These are phyloP conservation scores for Tachycineta bicolor DNA, from an alignment of 2,113 vertebrate species.

Conservation along the genomic window DNA sequence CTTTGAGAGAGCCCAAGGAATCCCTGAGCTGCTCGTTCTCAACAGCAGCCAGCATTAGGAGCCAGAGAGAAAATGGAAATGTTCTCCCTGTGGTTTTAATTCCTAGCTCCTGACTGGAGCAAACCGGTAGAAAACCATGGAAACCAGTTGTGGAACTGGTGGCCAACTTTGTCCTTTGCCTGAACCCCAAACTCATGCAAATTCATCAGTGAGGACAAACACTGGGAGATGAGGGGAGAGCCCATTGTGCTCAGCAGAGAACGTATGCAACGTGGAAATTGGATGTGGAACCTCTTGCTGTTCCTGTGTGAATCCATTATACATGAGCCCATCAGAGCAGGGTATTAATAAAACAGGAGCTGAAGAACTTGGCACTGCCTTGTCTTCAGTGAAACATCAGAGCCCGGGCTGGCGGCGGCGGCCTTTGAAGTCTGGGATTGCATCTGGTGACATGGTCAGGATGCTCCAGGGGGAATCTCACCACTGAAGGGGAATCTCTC, in stretches of 20 bases:
- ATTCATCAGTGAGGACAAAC: neutral
- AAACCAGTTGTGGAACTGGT: neutral
- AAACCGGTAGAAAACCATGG: neutral
- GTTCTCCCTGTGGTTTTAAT: neutral
- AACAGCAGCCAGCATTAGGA: neutral
- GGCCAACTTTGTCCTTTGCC: neutral
- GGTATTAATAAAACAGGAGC: slow-evolving; percentile 79
- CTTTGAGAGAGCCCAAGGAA: neutral
- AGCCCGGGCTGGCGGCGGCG: neutral
- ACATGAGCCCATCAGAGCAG: slow-evolving; percentile 58
- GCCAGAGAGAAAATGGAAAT: neutral
- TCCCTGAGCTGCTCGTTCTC: neutral
- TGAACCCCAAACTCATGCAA: neutral
- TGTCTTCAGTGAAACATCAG: slow-evolving; percentile 16
- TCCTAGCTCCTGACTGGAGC: neutral
- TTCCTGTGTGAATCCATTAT: slow-evolving; percentile 74
- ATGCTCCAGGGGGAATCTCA: neutral
- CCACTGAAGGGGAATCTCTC: neutral
- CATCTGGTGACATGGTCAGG: neutral
- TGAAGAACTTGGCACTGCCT: slow-evolving; percentile 54
- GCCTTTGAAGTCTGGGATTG: slow-evolving; percentile 17
- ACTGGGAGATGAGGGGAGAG: neutral
- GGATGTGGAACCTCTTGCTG: slow-evolving; percentile 38
- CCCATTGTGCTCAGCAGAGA: neutral
- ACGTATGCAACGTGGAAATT: neutral